Conservation (phyloP, 2,113 vertebrate species). For the Rhineura floridana region DNA sequence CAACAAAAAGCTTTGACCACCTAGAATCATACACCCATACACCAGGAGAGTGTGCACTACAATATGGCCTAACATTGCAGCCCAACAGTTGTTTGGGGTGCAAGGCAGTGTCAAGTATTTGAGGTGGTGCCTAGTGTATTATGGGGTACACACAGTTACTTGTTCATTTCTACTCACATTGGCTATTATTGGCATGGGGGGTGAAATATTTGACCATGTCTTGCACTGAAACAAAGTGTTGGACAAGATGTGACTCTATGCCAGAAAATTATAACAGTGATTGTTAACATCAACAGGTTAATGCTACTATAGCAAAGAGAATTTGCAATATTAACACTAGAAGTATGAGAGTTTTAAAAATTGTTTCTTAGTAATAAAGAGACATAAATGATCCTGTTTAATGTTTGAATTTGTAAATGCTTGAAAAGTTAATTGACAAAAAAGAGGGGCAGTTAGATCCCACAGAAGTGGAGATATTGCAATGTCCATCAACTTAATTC, state of each 20-base stretch:
- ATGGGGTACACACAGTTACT: background rate
- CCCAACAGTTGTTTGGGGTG: background rate
- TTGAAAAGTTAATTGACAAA: background rate
- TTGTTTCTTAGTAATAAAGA: too few relatives aligned
- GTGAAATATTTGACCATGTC: background rate
- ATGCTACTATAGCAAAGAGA: background rate
- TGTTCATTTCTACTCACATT: background rate
- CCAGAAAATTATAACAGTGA: background rate
- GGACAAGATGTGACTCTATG: background rate
- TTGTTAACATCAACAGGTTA: background rate
- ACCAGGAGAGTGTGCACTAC: background rate
- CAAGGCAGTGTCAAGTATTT: too few relatives aligned
- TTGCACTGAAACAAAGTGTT: background rate
- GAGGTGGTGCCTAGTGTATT: background rate
- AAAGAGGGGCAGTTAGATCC: background rate
- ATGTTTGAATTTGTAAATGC: background rate
- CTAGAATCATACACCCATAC: background rate
- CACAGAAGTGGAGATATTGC: background rate
- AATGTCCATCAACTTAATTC: background rate
- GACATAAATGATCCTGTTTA: background rate
- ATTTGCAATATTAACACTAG: background rate
- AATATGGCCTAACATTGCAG: background rate
- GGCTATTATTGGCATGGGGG: background rate
- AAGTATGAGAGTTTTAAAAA: background rate
- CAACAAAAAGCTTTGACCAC: background rate